Percentiles rank a stretch among this genome's conserved stretches.
These are phyloP conservation scores for Hirtodrosophila histrioides DNA, from an alignment of 2,888 invertebrate genomes.

Conservation along the genomic window DNA sequence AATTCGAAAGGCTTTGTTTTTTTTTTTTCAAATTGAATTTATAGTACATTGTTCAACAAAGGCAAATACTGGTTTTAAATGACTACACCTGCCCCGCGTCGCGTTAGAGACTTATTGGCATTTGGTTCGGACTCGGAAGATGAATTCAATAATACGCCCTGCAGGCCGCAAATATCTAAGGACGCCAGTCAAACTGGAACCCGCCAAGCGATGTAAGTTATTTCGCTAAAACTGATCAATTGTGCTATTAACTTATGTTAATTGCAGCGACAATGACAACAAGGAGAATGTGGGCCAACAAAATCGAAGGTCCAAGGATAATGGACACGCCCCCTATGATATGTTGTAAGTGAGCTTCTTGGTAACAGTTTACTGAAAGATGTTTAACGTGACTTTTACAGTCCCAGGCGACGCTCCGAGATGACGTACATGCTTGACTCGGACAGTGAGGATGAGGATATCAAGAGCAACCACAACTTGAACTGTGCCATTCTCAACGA, in stretches of 20 bases:
- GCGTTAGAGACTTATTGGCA: constrained; percentile 81
- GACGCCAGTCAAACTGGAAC: constrained; percentile 10
- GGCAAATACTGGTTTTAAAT: constrained; percentile 43
- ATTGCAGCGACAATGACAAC: constrained; percentile 33
- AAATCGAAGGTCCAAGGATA: constrained; percentile 11
- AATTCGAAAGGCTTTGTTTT: constrained; percentile 22
- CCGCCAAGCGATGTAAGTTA: constrained; percentile 24
- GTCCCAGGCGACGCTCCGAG: constrained; percentile 82
- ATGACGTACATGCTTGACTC: constrained; percentile 77
- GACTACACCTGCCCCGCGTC: constrained; percentile 78
- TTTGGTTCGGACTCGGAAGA: constrained; percentile 82
- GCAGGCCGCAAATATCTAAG: constrained; percentile 47
- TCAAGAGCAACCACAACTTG: constrained; percentile 75
- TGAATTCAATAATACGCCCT: constrained; percentile 77
- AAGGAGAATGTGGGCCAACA: constrained; percentile 59
- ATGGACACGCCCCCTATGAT: constrained; percentile 6
- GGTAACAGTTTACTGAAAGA: not conserved
- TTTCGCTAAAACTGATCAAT: not conserved
- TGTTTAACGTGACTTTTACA: constrained; percentile 23
- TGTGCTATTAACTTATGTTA: not conserved
- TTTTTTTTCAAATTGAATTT: constrained; percentile 32
- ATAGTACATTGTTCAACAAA: constrained; percentile 9
- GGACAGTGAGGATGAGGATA: constrained; percentile 80
- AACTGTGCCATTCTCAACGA: constrained; percentile 83
- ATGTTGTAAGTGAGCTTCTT: constrained; percentile 58